Evolutionary conservation across 1,140 invertebrate species (phyloP).

Genomic region (Pseudomyrmex flavicornis): DNA sequence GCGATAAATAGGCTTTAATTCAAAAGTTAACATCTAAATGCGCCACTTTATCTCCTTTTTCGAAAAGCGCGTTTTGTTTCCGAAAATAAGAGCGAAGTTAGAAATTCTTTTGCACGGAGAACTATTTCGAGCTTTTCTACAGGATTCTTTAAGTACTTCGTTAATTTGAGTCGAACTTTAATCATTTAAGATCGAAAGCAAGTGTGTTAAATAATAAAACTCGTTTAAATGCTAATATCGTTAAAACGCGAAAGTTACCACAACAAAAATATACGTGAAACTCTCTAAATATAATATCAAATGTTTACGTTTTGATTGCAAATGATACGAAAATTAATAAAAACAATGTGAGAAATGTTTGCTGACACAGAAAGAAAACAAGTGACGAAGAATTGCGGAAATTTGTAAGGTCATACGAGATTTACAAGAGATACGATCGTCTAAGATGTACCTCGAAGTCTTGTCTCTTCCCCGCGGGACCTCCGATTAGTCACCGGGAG

Average conservation of each 20-base stretch:
- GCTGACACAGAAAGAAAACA: background rate
- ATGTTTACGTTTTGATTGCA: background rate
- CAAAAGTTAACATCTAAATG: constrained; percentile 4
- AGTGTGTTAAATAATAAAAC: too few relatives aligned
- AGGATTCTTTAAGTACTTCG: background rate
- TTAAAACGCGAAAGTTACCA: background rate
- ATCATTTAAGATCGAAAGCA: too few relatives aligned
- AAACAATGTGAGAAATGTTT: background rate
- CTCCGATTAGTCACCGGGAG: background rate
- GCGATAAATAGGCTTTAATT: background rate
- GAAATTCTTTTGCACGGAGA: background rate
- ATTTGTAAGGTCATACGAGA: constrained; percentile 11
- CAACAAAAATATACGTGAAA: background rate
- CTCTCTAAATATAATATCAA: background rate
- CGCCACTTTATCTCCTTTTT: constrained; percentile 1
- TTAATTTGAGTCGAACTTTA: background rate
- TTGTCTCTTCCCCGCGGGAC: constrained; percentile 24
- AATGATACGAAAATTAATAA: background rate
- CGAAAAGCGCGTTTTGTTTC: background rate
- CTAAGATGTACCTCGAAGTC: constrained; percentile 57
- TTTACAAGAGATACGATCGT: background rate
- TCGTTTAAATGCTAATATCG: too few relatives aligned
- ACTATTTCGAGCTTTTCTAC: background rate
- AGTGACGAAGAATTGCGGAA: background rate
- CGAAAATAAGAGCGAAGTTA: background rate